Conservation (phyloP, 2,113 vertebrate genomes). For the Alouatta palliata region DNA sequence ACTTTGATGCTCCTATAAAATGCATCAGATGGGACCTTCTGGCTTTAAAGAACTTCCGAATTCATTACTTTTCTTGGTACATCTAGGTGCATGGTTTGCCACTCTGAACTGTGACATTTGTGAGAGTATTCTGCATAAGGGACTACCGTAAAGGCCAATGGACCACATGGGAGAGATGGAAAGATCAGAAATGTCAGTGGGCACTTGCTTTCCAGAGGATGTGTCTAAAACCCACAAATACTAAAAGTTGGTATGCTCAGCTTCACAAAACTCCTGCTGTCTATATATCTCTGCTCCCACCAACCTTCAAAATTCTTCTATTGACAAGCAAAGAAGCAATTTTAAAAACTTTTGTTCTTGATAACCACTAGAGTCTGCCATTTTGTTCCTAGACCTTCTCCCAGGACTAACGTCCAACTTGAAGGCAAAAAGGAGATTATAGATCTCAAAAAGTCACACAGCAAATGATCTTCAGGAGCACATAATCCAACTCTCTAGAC, state of each 20-base stretch:
- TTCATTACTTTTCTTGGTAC: neutral
- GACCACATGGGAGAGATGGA: neutral
- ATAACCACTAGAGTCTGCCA: neutral
- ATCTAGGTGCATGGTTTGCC: neutral
- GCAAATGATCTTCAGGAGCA: neutral
- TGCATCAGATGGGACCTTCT: neutral
- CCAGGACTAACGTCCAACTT: neutral
- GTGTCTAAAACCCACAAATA: neutral
- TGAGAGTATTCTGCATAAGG: neutral
- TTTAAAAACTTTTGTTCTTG: neutral
- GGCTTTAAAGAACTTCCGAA: neutral
- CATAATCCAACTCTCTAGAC: neutral
- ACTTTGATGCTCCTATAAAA: neutral
- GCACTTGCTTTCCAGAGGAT: neutral
- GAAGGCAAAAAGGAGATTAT: neutral
- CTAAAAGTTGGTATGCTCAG: neutral
- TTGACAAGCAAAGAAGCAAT: neutral
- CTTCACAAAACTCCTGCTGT: neutral
- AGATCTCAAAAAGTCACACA: neutral
- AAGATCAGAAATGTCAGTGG: neutral
- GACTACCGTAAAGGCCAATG: neutral
- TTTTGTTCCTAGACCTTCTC: neutral
- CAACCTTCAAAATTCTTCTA: neutral
- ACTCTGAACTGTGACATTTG: neutral
- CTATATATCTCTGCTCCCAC: neutral